Evolutionary conservation across 2,113 vertebrate species (phyloP).

Genomic region (Hucho hucho): DNA sequence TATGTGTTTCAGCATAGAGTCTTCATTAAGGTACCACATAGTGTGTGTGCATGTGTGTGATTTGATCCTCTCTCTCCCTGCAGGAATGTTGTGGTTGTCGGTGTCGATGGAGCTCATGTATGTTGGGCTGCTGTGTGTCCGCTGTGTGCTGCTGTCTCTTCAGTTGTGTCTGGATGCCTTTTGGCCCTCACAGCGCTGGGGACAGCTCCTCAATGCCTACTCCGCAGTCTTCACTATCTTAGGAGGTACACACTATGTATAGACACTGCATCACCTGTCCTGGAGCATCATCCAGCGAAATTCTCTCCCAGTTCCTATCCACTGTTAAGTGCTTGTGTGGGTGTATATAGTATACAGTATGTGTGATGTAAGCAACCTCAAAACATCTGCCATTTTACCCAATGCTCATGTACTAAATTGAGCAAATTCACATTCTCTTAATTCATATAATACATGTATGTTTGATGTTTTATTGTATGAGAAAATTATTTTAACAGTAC

Average conservation of each 20-base stretch:
- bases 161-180: conserved; percentile 77
- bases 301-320: too few relatives aligned
- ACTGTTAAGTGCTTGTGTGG: too few relatives aligned
- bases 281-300: too few relatives aligned
- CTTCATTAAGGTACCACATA: too few relatives aligned
- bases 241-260: conserved; percentile 12
- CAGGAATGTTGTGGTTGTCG: conserved; percentile 86
- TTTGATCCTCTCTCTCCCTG: background rate
- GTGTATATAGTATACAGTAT: too few relatives aligned
- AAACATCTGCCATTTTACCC: background rate
- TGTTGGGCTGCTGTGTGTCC: conserved; percentile 80
- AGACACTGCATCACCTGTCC: background rate
- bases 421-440: background rate
- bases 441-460: background rate
- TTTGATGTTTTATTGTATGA: background rate
- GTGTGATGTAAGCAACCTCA: too few relatives aligned
- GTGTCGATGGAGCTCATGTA: conserved; percentile 82
- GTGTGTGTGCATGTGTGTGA: background rate
- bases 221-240: conserved; percentile 70
- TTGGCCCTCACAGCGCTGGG: conserved; percentile 72
- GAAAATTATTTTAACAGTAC: background rate
- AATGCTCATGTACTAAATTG: background rate
- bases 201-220: conserved; percentile 85
- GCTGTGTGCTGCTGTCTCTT: conserved; percentile 80
- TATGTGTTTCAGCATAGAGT: background rate